Conservation (phyloP, 1,140 invertebrate species). For the Leptestheria dahalacensis region DNA sequence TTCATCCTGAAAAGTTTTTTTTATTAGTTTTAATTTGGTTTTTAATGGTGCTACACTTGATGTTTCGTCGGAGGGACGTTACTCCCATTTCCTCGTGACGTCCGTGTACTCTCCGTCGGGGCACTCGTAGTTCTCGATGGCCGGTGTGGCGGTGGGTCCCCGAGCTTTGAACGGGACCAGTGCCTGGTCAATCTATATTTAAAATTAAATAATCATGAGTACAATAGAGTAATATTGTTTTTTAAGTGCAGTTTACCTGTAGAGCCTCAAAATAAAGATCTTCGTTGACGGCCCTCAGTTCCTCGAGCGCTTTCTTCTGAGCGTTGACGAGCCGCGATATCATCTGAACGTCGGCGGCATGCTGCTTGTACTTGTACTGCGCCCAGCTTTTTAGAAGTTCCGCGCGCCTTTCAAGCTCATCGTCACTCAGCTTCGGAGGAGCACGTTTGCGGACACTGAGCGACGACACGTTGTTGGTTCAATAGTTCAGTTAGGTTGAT, state of each 20-base stretch:
- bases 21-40: not conserved
- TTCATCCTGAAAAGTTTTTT: too few species aligned
- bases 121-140: constrained; percentile 54
- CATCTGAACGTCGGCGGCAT: constrained; percentile 42
- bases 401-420: constrained; percentile 37
- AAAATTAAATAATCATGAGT: not conserved
- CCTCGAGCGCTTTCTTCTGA: constrained; percentile 58
- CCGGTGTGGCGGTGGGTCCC: constrained; percentile 59
- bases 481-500: not conserved
- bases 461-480: constrained; percentile 15
- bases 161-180: constrained; percentile 45
- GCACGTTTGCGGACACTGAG: constrained; percentile 38
- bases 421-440: constrained; percentile 27
- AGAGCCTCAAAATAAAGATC: constrained; percentile 68
- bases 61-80: too few species aligned
- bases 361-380: constrained; percentile 44
- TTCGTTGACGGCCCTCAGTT: constrained; percentile 56
- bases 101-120: constrained; percentile 77
- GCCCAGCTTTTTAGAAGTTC: constrained; percentile 54
- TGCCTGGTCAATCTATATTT: constrained; percentile 42
- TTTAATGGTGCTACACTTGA: not conserved
- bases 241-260: constrained; percentile 33
- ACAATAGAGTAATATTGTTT: not conserved
- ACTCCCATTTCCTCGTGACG: constrained; percentile 58
- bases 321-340: constrained; percentile 47